A percentile compares a stretch with the other conserved stretches of the same genome.
Conservation (phyloP, 1,140 invertebrate species). For the Drosophila nannoptera region DNA sequence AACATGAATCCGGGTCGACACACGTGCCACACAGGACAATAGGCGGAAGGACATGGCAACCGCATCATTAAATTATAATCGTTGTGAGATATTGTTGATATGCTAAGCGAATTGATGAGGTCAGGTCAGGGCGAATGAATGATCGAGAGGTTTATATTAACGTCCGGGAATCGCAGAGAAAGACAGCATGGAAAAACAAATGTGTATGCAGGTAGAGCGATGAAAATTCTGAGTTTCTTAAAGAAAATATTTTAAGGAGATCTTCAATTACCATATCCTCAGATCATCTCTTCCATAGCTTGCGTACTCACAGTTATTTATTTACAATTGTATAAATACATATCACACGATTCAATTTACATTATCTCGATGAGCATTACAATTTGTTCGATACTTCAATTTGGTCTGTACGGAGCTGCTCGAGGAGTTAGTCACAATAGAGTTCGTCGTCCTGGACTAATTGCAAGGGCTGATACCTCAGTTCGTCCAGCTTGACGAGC, state of each 20-base stretch:
- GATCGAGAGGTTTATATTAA: too few relatives aligned
- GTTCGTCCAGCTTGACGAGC: conserved; percentile 31
- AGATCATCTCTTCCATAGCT: too few relatives aligned
- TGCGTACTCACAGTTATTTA: too few relatives aligned
- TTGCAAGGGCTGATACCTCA: conserved; percentile 4
- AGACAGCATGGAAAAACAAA: too few relatives aligned
- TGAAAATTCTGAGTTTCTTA: too few relatives aligned
- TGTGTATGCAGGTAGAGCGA: too few relatives aligned
- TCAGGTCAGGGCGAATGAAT: not conserved
- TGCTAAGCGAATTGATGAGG: not conserved
- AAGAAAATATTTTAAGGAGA: too few relatives aligned
- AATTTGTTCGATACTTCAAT: not conserved
- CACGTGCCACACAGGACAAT: conserved; percentile 10
- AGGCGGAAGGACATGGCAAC: conserved; percentile 5
- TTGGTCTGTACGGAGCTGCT: not conserved
- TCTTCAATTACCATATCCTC: too few relatives aligned
- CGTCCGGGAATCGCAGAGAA: too few relatives aligned
- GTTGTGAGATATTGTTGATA: not conserved
- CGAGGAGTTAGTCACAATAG: not conserved
- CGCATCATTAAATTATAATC: conserved; percentile 21
- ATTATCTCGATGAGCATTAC: too few relatives aligned
- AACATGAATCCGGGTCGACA: conserved; percentile 9
- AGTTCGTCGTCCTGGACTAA: conserved; percentile 13
- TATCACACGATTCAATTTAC: too few relatives aligned
- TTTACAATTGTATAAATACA: too few relatives aligned